Evolutionary conservation across 2,113 vertebrate species (phyloP), one percentile per base, ranked within the genome.

Genomic region (Bambusicola thoracicus): DNA sequence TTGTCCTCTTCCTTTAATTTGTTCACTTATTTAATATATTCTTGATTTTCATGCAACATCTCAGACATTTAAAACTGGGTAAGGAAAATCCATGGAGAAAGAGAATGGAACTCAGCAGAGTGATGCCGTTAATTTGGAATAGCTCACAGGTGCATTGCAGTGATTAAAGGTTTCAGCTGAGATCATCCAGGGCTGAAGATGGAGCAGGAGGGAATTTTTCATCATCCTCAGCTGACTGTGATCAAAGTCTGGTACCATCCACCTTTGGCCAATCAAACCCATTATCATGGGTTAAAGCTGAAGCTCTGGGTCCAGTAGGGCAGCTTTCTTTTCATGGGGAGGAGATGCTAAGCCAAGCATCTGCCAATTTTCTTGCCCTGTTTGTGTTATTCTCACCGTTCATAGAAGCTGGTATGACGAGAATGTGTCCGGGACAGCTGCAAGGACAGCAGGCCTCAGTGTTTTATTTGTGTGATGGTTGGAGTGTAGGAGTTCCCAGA

Each of bases 241-340:
- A 0, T 58, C n/a, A 1, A 40, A 53, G 11, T 9, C 30, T 44
- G 40, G 2, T 13, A 7, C 66, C 44, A 29, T 2, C 14, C 3
- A 0, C 14, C 19, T 73, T n/a, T 2, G 10, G 15, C 22, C 0
- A 1, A 0, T 11, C 63, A 44, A 11, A 25, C 34, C 36, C 67
- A 30, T 11, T 1, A 0, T n/a, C 27, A 7, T 1, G 18, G 21
- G 17, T 14, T 0, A 20, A 59, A 10, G 22, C 18, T 38, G 44
- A 22, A 83, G 51, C 62, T 62, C 8, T 8, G 13, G 29, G 44
- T 19, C 38, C 55, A 68, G 16, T 1, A 3, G 4, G 36, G 3
- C 15, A 55, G 29, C 17, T 56, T 10, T 55, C 53, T 32, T 53
- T 27, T 53, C 51, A 53, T 30, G 15, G 51, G 30, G 51, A 30